These are phyloP conservation scores for Synchiropus splendidus DNA, from an alignment of 2,113 vertebrate species.

Conservation along the genomic window DNA sequence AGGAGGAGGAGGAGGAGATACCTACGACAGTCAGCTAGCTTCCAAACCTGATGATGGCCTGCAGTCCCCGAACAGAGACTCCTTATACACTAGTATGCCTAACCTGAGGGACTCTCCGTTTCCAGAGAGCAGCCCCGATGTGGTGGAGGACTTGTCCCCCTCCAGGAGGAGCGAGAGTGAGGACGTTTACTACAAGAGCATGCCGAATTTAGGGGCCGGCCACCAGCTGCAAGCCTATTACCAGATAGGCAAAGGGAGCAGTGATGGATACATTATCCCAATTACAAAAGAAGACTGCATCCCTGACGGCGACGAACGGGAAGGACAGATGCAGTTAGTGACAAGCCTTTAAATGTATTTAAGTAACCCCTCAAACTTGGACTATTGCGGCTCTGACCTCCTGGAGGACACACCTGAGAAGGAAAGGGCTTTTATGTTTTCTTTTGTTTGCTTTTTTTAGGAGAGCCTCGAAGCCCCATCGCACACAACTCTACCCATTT, in stretches of 20 bases:
- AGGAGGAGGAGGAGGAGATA: constrained; percentile 72
- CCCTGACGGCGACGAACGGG: constrained; percentile 91
- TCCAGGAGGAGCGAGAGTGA: constrained; percentile 87
- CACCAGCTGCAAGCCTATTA: constrained; percentile 94
- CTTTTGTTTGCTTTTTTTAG: constrained; percentile 9
- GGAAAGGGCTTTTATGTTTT: constrained; percentile 21
- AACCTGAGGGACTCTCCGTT: constrained; percentile 95
- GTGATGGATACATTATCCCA: constrained; percentile 94
- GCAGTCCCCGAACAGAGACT: constrained; percentile 97
- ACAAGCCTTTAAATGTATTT: constrained; percentile 93
- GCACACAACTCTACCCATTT: constrained; percentile 9
- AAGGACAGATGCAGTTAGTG: constrained; percentile 99
- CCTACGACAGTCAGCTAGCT: constrained; percentile 81
- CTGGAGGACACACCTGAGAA: constrained; percentile 33
- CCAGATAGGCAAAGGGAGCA: constrained; percentile 90
- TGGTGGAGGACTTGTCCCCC: constrained; percentile 87
- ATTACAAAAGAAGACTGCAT: constrained; percentile 88
- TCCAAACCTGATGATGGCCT: constrained; percentile 76
- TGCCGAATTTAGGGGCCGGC: constrained; percentile 92
- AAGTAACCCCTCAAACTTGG: constrained; percentile 39
- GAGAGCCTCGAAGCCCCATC: constrained; percentile 34
- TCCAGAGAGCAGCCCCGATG: constrained; percentile 85
- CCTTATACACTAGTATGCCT: constrained; percentile 97
- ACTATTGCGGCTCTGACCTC: constrained; percentile 25
- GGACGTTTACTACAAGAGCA: constrained; percentile 98